phyloP scores from a whole-genome alignment of 2,888 invertebrate species.

The Synergus gifuensis region DNA sequence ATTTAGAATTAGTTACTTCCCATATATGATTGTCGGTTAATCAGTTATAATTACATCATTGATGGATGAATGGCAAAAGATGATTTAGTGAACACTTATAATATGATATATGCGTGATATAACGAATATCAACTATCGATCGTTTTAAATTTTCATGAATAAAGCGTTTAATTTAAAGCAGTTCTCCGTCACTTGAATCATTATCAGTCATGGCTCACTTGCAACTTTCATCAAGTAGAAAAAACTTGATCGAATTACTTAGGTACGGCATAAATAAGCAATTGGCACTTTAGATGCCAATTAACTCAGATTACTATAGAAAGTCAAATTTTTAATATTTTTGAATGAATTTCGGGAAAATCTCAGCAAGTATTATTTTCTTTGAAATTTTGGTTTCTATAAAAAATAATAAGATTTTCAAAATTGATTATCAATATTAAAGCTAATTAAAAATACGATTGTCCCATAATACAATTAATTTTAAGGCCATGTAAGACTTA shows the following conservation, averaged over 20 bases:
- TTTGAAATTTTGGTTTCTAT: too few relatives aligned
- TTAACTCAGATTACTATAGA: not conserved
- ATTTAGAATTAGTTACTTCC: not conserved
- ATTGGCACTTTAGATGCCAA: not conserved
- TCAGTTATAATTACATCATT: conserved; percentile 1
- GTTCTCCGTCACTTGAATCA: not conserved
- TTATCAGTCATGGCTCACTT: not conserved
- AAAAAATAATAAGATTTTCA: too few relatives aligned
- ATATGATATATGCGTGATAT: not conserved
- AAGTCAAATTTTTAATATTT: too few relatives aligned
- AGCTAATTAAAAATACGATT: too few relatives aligned
- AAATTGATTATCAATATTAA: too few relatives aligned
- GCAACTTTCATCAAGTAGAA: not conserved
- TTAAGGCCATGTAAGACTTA: too few relatives aligned
- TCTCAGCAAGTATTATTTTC: too few relatives aligned
- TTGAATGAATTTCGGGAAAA: too few relatives aligned
- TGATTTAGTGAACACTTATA: not conserved
- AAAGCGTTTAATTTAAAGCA: not conserved
- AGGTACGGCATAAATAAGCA: not conserved
- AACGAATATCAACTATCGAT: conserved; percentile 7
- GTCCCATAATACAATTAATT: too few relatives aligned
- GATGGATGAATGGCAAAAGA: not conserved
- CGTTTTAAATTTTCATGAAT: not conserved
- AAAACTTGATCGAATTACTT: not conserved
- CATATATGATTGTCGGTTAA: not conserved